Evolutionary conservation across 2,888 invertebrate genomes (phyloP).

Genomic region (Eristalis pertinax): DNA sequence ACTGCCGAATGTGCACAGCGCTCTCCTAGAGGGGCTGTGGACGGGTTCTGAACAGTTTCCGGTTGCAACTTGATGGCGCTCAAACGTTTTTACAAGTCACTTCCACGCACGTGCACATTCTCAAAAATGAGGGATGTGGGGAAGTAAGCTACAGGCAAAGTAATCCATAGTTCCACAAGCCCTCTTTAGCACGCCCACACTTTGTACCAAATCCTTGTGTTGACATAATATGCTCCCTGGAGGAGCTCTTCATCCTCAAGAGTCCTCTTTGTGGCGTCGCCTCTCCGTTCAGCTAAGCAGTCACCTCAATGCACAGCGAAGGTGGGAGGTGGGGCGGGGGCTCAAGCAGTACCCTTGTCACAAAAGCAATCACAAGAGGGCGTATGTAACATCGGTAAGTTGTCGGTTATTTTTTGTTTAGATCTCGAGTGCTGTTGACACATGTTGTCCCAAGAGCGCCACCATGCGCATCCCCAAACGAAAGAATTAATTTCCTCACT

Average conservation of each 20-base stretch:
- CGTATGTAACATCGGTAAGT: conserved; percentile 8
- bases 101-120: not conserved
- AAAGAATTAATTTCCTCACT: conserved; percentile 4
- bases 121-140: not conserved
- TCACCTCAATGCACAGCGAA: not conserved
- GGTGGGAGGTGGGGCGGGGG: not conserved
- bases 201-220: not conserved
- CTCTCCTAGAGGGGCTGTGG: not conserved
- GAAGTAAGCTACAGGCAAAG: not conserved
- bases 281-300: not conserved
- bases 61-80: not conserved
- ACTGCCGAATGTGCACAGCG: too few relatives aligned
- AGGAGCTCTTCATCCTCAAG: not conserved
- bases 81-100: not conserved
- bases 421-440: not conserved
- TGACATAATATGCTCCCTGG: not conserved
- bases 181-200: not conserved
- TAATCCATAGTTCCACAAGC: not conserved
- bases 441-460: not conserved
- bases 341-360: not conserved
- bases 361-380: conserved; percentile 9
- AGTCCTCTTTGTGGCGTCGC: not conserved
- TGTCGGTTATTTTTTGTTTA: not conserved
- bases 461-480: not conserved
- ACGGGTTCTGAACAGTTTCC: not conserved